Evolutionary conservation across 2,888 invertebrate genomes (phyloP).

Genomic region (Helobdella robusta): DNA sequence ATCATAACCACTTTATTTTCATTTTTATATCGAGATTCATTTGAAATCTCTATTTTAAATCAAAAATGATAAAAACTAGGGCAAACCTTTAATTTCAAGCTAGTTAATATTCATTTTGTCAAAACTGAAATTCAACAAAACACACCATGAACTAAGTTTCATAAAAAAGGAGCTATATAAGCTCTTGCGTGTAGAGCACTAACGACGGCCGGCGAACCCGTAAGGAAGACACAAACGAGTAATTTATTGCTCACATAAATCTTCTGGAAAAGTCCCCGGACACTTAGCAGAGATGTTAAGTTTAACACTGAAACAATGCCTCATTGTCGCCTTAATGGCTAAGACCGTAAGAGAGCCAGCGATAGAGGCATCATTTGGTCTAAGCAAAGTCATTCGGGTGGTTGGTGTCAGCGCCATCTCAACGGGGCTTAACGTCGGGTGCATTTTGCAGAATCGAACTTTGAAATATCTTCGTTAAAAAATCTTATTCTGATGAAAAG

Average conservation of each 20-base stretch:
- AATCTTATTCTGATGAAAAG: no score
- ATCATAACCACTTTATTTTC: no score
- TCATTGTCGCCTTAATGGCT: background rate
- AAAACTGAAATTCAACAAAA: background rate
- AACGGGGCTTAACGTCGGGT: conserved; percentile 26
- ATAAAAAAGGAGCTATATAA: background rate
- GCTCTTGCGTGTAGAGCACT: background rate
- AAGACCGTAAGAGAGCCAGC: conserved; percentile 10
- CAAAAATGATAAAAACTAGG: no score
- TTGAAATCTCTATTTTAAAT: no score
- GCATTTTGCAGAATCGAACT: conserved; percentile 11
- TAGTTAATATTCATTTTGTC: background rate
- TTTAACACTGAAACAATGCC: background rate
- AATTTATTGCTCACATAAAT: conserved; percentile 11
- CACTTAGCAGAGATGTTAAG: conserved; percentile 15
- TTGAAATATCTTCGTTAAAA: background rate
- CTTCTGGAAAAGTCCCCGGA: conserved; percentile 25
- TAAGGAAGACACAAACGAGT: conserved; percentile 7
- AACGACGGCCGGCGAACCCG: conserved; percentile 1
- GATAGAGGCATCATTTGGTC: background rate
- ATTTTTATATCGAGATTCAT: no score
- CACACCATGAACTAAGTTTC: background rate
- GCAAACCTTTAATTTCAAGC: background rate
- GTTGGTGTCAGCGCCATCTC: background rate
- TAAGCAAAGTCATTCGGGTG: conserved; percentile 16